Conservation (phyloP, 2,888 invertebrate genomes). For the Lasioglossum calceatum region DNA sequence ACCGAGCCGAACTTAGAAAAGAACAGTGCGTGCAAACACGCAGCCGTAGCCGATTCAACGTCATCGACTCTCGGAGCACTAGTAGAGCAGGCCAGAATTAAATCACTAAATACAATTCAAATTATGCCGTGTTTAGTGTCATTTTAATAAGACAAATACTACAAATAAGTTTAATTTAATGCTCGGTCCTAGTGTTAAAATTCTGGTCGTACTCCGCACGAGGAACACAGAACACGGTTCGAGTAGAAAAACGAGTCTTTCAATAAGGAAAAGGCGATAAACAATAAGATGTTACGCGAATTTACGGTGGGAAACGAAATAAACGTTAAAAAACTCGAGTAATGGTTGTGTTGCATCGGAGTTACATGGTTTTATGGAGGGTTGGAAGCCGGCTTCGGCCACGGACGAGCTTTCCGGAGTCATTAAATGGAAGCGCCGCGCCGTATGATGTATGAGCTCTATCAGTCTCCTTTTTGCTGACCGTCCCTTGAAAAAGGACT, state of each 20-base stretch:
- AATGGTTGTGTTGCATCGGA: not conserved
- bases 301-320: not conserved
- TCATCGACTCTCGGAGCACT: too few species aligned
- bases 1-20: too few species aligned
- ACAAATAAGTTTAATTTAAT: not conserved
- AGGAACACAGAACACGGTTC: not conserved
- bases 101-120: too few species aligned
- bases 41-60: too few species aligned
- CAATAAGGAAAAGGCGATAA: not conserved
- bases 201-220: not conserved
- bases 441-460: constrained; percentile 61
- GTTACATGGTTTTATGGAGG: constrained; percentile 4
- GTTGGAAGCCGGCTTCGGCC: constrained; percentile 18
- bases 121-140: too few species aligned
- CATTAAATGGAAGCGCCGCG: constrained; percentile 63
- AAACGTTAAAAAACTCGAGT: not conserved
- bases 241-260: not conserved
- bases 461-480: constrained; percentile 12
- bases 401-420: constrained; percentile 64
- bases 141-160: too few species aligned
- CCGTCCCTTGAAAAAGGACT: constrained; percentile 25
- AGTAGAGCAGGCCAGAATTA: too few species aligned
- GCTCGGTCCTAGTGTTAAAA: not conserved
- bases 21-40: too few species aligned
- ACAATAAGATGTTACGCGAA: constrained; percentile 3